These are phyloP conservation scores for Nannoperca obscura DNA, from an alignment of 2,797 vertebrate genomes.

Conservation along the genomic window DNA sequence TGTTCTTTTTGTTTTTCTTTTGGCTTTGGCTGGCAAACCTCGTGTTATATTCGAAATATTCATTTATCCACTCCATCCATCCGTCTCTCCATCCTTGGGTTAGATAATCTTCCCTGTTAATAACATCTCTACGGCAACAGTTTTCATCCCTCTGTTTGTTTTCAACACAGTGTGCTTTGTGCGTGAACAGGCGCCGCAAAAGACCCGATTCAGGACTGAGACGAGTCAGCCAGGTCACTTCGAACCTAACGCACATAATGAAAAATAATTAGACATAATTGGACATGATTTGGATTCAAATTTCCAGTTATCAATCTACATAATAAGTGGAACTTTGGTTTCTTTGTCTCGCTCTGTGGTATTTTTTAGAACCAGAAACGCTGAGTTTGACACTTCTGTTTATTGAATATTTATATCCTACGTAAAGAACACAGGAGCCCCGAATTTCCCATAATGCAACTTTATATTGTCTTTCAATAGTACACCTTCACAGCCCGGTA, in stretches of 20 bases:
- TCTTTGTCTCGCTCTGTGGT: background rate
- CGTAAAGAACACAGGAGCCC: background rate
- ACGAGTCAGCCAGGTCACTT: background rate
- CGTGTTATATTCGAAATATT: constrained; percentile 30
- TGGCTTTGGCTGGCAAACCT: constrained; percentile 41
- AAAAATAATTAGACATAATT: background rate
- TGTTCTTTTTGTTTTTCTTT: background rate
- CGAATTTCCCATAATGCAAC: constrained; percentile 6
- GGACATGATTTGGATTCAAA: background rate
- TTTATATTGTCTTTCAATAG: background rate
- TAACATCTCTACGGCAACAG: constrained; percentile 26
- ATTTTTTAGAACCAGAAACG: too few species aligned
- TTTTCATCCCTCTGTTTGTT: constrained; percentile 3
- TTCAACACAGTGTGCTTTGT: constrained; percentile 24
- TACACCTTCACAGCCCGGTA: too few species aligned
- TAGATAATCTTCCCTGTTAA: constrained; percentile 1
- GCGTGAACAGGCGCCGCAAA: background rate
- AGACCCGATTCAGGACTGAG: constrained; percentile 25
- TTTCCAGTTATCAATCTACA: background rate
- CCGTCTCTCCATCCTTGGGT: constrained; percentile 29
- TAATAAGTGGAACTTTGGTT: background rate
- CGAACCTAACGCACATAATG: background rate
- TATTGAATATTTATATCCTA: too few species aligned
- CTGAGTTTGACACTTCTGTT: too few species aligned
- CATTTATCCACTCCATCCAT: constrained; percentile 25